Base-by-base conservation (phyloP, 2,113 vertebrate species). In the Apteryx owenii region DNA sequence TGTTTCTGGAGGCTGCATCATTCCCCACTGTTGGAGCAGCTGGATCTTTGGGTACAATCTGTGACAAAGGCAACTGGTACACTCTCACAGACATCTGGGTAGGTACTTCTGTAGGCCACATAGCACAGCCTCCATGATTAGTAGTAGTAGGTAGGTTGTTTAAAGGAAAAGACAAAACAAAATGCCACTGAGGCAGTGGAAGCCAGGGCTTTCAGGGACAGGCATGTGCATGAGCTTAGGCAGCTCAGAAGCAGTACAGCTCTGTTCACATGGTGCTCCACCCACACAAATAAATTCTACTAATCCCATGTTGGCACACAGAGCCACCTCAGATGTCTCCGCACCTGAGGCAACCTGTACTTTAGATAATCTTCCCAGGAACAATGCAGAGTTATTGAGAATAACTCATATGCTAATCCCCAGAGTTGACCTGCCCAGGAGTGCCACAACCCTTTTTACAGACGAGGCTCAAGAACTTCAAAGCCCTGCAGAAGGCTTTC, bases 101-200 rank as follows among this genome's bases (percentile, higher is more conserved):
- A 50, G 29, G 15, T 58, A 31, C 26, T 58, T 89, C 46, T n/a
- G 0, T 5, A 71, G 36, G 31, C 61, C 61, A 23, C 28, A 20
- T 6, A 51, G 25, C 31, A 64, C 23, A 21, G 1, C 51, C 5
- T 56, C 18, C 80, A 40, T 29, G 50, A 42, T 14, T 13, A 87
- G 26, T 16, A 79, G 31, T 10, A 72, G 42, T 19, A 54, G 29
- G 53, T 5, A 62, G 5, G 4, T 4, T 62, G 2, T 7, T 46
- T 23, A 26, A 54, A 60, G n/a, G 51, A 17, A 21, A 12, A 12
- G 4, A 44, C 7, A 70, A 66, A 58, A 31, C 4, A 46, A 68
- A 54, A 61, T 10, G 7, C n/a, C 14, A 25, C 0, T 0, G 38
- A n/a, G 19, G 20, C 28, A 69, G 19, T 61, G n/a, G 51, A 79